phyloP scores from a whole-genome alignment of 2,888 invertebrate species.

The Aquatica leii region DNA sequence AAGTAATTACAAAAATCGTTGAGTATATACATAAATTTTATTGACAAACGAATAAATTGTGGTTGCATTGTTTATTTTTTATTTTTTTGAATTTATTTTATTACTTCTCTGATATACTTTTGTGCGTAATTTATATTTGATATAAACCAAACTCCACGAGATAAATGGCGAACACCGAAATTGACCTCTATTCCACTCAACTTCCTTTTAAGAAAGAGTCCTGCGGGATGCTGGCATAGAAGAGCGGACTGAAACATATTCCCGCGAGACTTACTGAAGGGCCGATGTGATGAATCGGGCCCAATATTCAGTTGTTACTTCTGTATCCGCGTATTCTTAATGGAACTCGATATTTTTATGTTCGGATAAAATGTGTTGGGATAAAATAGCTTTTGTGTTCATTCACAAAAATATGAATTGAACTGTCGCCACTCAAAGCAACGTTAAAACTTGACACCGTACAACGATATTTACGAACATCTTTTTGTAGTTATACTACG shows the following conservation, averaged over 20 bases:
- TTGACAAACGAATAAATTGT: no score
- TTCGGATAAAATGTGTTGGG: constrained; percentile 41
- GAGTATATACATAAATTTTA: no score
- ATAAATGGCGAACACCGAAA: constrained; percentile 42
- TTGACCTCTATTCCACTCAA: constrained; percentile 43
- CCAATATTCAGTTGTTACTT: constrained; percentile 50
- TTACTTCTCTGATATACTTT: no score
- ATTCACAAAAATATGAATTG: constrained; percentile 26
- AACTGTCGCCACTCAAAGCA: constrained; percentile 19
- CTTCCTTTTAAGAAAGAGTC: constrained; percentile 44
- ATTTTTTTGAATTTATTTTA: no score
- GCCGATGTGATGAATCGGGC: constrained; percentile 48
- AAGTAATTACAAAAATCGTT: no score
- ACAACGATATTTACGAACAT: constrained; percentile 8
- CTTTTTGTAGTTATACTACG: constrained; percentile 5
- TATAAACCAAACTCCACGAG: constrained; percentile 28
- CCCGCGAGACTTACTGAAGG: constrained; percentile 27
- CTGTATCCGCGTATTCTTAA: constrained; percentile 48
- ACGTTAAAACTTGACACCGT: constrained; percentile 20
- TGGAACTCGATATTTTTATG: constrained; percentile 50
- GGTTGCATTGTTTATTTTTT: no score
- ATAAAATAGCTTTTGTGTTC: constrained; percentile 44
- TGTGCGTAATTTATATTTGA: no score
- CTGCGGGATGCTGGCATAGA: constrained; percentile 38
- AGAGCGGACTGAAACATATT: constrained; percentile 26